These are phyloP conservation scores for Andrena flavipes DNA, from an alignment of 2,888 invertebrate genomes.

Conservation along the genomic window DNA sequence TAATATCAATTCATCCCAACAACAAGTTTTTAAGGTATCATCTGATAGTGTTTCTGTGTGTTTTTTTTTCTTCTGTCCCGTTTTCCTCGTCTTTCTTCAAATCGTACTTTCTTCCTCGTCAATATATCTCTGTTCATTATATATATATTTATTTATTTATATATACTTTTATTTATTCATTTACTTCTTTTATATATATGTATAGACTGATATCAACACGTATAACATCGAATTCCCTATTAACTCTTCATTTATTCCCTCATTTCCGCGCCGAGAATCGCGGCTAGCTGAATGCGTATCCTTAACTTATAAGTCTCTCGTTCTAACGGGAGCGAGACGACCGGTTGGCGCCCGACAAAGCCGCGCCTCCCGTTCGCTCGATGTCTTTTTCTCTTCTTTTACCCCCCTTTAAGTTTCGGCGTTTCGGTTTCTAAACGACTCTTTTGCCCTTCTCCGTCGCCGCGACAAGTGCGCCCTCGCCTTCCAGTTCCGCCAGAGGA, in stretches of 20 bases:
- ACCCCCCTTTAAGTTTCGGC: slow-evolving; percentile 58
- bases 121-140: slow-evolving; percentile 77
- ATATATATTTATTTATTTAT: slow-evolving; percentile 72
- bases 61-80: slow-evolving; percentile 52
- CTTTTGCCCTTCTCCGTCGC: neutral
- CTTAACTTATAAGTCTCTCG: slow-evolving; percentile 58
- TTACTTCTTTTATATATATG: slow-evolving; percentile 73
- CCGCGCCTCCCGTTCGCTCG: slow-evolving; percentile 31
- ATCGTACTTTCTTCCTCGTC: slow-evolving; percentile 75
- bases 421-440: slow-evolving; percentile 52
- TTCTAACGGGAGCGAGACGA: slow-evolving; percentile 29
- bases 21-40: slow-evolving; percentile 79
- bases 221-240: slow-evolving; percentile 75
- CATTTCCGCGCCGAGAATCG: slow-evolving; percentile 66
- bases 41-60: slow-evolving; percentile 74
- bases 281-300: slow-evolving; percentile 62
- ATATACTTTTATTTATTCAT: slow-evolving; percentile 72
- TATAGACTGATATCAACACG: slow-evolving; percentile 82
- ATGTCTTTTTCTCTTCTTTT: slow-evolving; percentile 21
- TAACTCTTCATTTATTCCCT: slow-evolving; percentile 54
- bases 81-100: slow-evolving; percentile 53
- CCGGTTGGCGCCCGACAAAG: slow-evolving; percentile 26
- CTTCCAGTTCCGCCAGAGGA: slow-evolving; percentile 6
- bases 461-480: neutral
- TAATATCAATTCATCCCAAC: slow-evolving; percentile 81